Percentiles rank a stretch among this genome's conserved stretches.
Conservation (phyloP, 2,888 invertebrate genomes). For the Platypus cylindrus region DNA sequence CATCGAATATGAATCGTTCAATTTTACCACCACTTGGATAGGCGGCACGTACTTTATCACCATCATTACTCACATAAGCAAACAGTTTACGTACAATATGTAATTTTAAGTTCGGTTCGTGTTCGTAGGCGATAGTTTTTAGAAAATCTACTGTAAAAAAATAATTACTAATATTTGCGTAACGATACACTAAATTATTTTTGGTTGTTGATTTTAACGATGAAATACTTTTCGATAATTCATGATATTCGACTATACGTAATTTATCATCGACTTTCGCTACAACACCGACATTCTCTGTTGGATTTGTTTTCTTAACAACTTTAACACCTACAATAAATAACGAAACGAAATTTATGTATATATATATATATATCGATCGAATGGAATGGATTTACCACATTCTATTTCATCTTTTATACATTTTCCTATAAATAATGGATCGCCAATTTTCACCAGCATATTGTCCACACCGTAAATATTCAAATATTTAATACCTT, state of each 20-base stretch:
- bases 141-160: slow-evolving; percentile 86
- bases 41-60: slow-evolving; percentile 58
- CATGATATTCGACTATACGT: slow-evolving; percentile 93
- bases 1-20: slow-evolving; percentile 98
- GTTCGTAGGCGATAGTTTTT: slow-evolving; percentile 51
- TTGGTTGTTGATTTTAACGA: slow-evolving; percentile 66
- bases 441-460: slow-evolving; percentile 94
- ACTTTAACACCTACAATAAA: slow-evolving; percentile 59
- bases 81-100: slow-evolving; percentile 98
- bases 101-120: slow-evolving; percentile 64
- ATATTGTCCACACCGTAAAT: slow-evolving; percentile 98
- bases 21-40: slow-evolving; percentile 93
- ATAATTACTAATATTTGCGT: slow-evolving; percentile 97
- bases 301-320: slow-evolving; percentile 78
- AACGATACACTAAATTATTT: slow-evolving; percentile 69
- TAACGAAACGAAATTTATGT: background rate
- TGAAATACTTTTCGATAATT: slow-evolving; percentile 77
- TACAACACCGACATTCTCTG: slow-evolving; percentile 90
- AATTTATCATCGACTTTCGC: slow-evolving; percentile 81
- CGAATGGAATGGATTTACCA: slow-evolving; percentile 45
- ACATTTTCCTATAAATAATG: slow-evolving; percentile 69
- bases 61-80: slow-evolving; percentile 61
- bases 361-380: too few relatives aligned
- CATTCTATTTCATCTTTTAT: slow-evolving; percentile 68
- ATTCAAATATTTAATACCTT: slow-evolving; percentile 80